Percentiles rank a stretch among this genome's conserved stretches.
Conservation (phyloP, 2,113 vertebrate genomes). For the Blennius ocellaris region DNA sequence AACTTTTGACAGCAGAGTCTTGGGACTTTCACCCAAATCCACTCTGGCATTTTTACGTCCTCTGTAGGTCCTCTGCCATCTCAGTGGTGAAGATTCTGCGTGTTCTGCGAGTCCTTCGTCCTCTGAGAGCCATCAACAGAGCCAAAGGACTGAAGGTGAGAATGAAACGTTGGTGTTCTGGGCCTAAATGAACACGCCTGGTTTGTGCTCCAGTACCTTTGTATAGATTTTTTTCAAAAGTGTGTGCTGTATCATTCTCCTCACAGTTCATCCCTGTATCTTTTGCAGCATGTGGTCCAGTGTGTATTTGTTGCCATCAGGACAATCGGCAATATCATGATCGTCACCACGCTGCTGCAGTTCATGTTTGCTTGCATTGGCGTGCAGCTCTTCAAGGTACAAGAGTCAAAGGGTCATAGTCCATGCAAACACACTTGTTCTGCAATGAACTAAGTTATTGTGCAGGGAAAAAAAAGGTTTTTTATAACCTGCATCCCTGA, state of each 20-base stretch:
- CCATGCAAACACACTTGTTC: not conserved
- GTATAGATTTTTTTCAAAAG: not conserved
- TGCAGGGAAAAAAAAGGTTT: not conserved
- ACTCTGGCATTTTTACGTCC: not conserved
- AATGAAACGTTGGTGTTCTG: too few species aligned
- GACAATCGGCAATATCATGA: slow-evolving; percentile 99
- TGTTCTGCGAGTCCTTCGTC: slow-evolving; percentile 94
- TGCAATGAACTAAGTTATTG: not conserved
- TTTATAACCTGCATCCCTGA: not conserved
- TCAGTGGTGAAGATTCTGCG: slow-evolving; percentile 98
- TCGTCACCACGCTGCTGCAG: slow-evolving; percentile 97
- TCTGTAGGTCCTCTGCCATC: slow-evolving; percentile 92
- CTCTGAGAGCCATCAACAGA: slow-evolving; percentile 97
- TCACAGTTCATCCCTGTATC: not conserved
- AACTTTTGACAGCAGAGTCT: not conserved
- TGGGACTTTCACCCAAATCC: not conserved
- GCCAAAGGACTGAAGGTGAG: slow-evolving; percentile 98
- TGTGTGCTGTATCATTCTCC: not conserved
- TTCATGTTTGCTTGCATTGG: slow-evolving; percentile 99
- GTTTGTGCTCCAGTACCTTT: too few species aligned
- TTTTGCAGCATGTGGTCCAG: slow-evolving; percentile 94
- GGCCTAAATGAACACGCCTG: not conserved
- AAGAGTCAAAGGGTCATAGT: not conserved
- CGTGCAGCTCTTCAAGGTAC: slow-evolving; percentile 97
- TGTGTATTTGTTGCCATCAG: slow-evolving; percentile 98